These are phyloP conservation scores for Rattus rattus DNA, from an alignment of 2,113 vertebrate genomes.

Conservation along the genomic window DNA sequence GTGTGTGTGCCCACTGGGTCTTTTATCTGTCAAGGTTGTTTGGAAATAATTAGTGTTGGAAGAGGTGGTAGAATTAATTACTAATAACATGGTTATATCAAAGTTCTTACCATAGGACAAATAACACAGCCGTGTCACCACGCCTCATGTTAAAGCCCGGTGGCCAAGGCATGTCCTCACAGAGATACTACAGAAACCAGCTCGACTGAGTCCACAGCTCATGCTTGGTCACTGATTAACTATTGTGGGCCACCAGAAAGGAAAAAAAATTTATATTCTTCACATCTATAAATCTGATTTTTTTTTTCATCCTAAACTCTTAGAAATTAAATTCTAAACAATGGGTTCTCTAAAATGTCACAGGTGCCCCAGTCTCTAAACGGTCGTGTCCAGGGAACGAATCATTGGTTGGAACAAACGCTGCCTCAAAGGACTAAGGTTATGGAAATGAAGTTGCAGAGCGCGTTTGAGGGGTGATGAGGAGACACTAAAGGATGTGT, in stretches of 20 bases:
- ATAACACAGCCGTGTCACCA: constrained; percentile 28
- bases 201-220: constrained; percentile 19
- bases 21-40: constrained; percentile 40
- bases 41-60: constrained; percentile 46
- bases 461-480: constrained; percentile 44
- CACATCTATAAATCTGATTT: background rate
- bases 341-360: constrained; percentile 47
- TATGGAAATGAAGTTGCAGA: constrained; percentile 48
- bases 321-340: constrained; percentile 48
- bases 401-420: constrained; percentile 27
- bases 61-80: constrained; percentile 18
- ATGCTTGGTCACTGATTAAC: background rate
- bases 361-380: background rate
- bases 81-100: constrained; percentile 12
- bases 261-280: background rate
- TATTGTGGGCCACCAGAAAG: background rate
- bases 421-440: constrained; percentile 6
- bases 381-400: background rate
- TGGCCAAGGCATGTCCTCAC: background rate
- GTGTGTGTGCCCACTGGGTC: background rate
- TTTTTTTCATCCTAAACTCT: constrained; percentile 54
- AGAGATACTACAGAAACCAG: background rate
- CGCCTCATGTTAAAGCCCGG: constrained; percentile 10
- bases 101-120: background rate
- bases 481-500: background rate